phyloP scores from a whole-genome alignment of 2,113 vertebrate genomes.

The Syngnathus typhle region DNA sequence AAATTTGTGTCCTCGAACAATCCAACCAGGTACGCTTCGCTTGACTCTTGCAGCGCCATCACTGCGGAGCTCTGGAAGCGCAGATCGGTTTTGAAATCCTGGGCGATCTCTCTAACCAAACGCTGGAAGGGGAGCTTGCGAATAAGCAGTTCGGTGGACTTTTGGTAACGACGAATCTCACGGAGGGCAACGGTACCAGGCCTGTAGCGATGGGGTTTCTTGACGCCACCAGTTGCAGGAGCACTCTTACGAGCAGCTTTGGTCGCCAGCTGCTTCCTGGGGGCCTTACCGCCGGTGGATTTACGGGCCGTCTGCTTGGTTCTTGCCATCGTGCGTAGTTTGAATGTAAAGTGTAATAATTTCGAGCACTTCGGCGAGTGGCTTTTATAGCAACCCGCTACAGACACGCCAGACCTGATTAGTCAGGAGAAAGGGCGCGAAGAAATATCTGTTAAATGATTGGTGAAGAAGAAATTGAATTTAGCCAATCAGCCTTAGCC shows the following conservation, averaged over 20 bases:
- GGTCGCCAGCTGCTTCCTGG: slow-evolving; percentile 51
- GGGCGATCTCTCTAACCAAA: slow-evolving; percentile 51
- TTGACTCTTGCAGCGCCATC: slow-evolving; percentile 69
- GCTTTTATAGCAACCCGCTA: neutral
- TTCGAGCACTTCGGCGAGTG: too few relatives aligned
- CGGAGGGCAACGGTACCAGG: slow-evolving; percentile 54
- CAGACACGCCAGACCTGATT: neutral
- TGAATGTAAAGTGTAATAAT: too few relatives aligned
- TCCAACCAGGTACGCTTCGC: slow-evolving; percentile 74
- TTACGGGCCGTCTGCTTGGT: slow-evolving; percentile 49
- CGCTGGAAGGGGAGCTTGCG: slow-evolving; percentile 56
- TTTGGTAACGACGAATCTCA: slow-evolving; percentile 58
- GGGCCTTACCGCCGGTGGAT: slow-evolving; percentile 44
- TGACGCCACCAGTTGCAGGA: slow-evolving; percentile 52
- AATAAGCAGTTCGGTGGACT: slow-evolving; percentile 55
- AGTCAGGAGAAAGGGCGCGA: neutral
- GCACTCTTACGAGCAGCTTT: slow-evolving; percentile 52
- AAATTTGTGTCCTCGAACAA: slow-evolving; percentile 77
- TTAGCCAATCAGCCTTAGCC: too few relatives aligned
- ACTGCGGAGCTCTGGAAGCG: slow-evolving; percentile 60
- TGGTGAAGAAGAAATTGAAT: too few relatives aligned
- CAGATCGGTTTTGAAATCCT: slow-evolving; percentile 56
- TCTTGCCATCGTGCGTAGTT: slow-evolving; percentile 25
- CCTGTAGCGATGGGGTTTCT: slow-evolving; percentile 57
- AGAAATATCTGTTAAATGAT: too few relatives aligned